These are phyloP conservation scores for Chaetodon auriga DNA, from an alignment of 2,113 vertebrate genomes.

Conservation along the genomic window DNA sequence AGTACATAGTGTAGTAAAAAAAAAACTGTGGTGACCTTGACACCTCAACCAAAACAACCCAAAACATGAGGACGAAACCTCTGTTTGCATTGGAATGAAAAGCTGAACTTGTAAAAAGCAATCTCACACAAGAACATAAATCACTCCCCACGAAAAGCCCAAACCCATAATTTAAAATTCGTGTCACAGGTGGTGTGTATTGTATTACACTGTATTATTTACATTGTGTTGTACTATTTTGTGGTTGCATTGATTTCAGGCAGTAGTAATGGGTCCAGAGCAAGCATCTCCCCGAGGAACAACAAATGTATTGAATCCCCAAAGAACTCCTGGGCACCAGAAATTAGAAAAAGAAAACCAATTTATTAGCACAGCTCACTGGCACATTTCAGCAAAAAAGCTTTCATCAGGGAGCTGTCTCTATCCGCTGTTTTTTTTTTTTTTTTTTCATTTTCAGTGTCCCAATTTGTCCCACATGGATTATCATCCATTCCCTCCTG, in stretches of 20 bases:
- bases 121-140: conserved; percentile 39
- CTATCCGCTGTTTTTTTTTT: not conserved
- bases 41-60: conserved; percentile 26
- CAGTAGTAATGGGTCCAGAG: conserved; percentile 33
- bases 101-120: conserved; percentile 11
- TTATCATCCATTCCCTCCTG: conserved; percentile 53
- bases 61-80: not conserved
- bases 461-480: conserved; percentile 66
- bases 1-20: not conserved
- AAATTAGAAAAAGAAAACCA: conserved; percentile 46
- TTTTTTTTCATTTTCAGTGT: conserved; percentile 24
- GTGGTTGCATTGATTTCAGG: conserved; percentile 49
- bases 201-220: conserved; percentile 41
- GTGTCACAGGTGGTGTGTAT: conserved; percentile 30
- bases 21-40: conserved; percentile 15
- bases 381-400: conserved; percentile 32
- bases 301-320: conserved; percentile 41
- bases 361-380: conserved; percentile 42
- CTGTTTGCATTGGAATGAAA: conserved; percentile 57
- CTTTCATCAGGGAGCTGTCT: conserved; percentile 12
- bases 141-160: conserved; percentile 40
- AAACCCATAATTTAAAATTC: conserved; percentile 18
- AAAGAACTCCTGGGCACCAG: not conserved
- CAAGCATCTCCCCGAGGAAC: conserved; percentile 31
- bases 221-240: conserved; percentile 29